Evolutionary conservation across 2,113 vertebrate species (phyloP), one percentile per base, ranked within the genome.

Genomic region (Accipiter cooperii): DNA sequence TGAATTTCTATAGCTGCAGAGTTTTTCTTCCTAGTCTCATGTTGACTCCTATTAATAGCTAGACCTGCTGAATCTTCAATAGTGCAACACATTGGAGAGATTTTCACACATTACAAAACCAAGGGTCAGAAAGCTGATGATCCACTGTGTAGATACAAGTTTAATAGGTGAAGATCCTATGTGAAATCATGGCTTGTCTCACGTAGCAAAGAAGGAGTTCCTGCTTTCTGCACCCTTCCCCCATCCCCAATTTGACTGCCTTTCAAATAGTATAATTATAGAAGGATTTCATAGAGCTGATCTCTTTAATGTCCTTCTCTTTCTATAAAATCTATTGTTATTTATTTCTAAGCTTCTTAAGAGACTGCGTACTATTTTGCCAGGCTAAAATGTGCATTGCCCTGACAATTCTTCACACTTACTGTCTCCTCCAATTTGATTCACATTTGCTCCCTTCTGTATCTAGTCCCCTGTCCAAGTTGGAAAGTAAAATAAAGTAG

Each of bases 401-500:
- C 18, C 55, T 74, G 57, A 84, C 19, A 60, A 42, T 68, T 61
- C 90, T 95, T 95, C 71, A 68, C 80, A 51, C 60, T 90, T 93
- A 77, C 63, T 77, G 33, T 89, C 89, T 93, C 71, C 19, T 87
- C 38, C 4, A 14, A 61, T 94, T 95, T 88, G 83, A 87, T 71
- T 93, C 71, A 77, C 9, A 13, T 82, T 94, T 91, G 36, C 28
- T 85, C 8, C 44, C 49, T 85, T 94, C 84, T 87, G 19, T 80
- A 83, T 83, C 54, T 94, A 90, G 58, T 82, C 58, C 26, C 4
- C 52, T 84, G 44, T 40, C 57, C 84, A 91, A 91, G 55, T 79
- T 64, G 75, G 87, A 92, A 91, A 70, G 57, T 94, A 82, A 94
- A 95, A 89, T 77, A 77, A 93, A 91, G 57, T 76, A 60, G 34